These are phyloP conservation scores for Calcarius ornatus DNA, from an alignment of 2,113 vertebrate species.

Conservation along the genomic window DNA sequence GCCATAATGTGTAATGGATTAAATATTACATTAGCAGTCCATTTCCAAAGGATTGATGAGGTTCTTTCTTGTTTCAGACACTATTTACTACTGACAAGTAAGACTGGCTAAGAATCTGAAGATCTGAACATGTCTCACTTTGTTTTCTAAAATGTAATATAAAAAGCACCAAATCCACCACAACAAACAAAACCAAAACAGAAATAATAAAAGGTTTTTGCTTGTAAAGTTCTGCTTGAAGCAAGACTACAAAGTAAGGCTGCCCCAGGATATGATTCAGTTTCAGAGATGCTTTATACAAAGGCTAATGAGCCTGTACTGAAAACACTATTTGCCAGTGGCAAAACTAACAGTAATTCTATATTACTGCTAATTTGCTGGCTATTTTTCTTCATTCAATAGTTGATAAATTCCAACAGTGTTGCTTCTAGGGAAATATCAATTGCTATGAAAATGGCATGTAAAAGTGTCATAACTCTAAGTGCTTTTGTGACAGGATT, in stretches of 20 bases:
- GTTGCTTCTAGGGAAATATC: background rate
- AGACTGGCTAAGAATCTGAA: background rate
- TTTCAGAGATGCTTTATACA: background rate
- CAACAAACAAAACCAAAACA: background rate
- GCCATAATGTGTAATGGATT: background rate
- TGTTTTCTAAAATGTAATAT: background rate
- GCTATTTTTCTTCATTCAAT: constrained; percentile 3
- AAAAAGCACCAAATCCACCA: background rate
- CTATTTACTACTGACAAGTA: background rate
- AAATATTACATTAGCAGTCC: constrained; percentile 36
- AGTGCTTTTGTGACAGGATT: constrained; percentile 3
- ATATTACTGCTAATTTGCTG: background rate
- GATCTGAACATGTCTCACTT: background rate
- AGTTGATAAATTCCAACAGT: constrained; percentile 8
- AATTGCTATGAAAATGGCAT: background rate
- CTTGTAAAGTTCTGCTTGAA: background rate
- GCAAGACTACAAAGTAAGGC: background rate
- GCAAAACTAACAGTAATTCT: constrained; percentile 13
- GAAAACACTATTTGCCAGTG: background rate
- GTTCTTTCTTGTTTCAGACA: background rate
- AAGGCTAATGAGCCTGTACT: background rate
- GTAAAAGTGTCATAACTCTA: background rate
- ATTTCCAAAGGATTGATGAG: constrained; percentile 19
- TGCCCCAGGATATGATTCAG: background rate
- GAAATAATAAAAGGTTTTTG: background rate